These are phyloP conservation scores for Chrosomus eos DNA, from an alignment of 2,797 vertebrate species.

Conservation along the genomic window DNA sequence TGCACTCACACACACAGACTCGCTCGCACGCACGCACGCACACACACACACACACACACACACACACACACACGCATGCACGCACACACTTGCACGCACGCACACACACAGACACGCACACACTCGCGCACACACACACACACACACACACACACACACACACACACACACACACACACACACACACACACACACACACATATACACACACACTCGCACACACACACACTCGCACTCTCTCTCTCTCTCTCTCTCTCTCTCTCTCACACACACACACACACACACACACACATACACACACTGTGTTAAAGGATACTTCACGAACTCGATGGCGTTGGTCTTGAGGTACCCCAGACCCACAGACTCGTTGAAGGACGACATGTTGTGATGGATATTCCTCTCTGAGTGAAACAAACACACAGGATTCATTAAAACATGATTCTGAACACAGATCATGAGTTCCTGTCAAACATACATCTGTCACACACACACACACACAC, in stretches of 20 bases:
- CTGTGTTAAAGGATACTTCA: slow-evolving; percentile 95
- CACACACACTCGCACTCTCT: no score
- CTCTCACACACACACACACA: not conserved
- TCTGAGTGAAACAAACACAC: slow-evolving; percentile 74
- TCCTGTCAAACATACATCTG: not conserved
- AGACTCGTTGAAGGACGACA: slow-evolving; percentile 99
- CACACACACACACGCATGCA: not conserved
- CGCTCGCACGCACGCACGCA: no score
- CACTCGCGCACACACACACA: no score
- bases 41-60: not conserved
- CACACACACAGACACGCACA: no score
- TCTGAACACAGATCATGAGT: not conserved
- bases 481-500: not conserved
- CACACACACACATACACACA: not conserved
- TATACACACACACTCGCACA: no score
- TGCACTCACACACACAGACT: no score
- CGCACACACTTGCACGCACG: no score
- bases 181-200: no score
- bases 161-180: no score
- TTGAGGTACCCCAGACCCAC: slow-evolving; percentile 97
- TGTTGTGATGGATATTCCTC: slow-evolving; percentile 95
- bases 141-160: no score
- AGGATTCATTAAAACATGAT: not conserved
- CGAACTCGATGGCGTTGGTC: slow-evolving; percentile 97
- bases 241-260: no score